A percentile compares a stretch with the other conserved stretches of the same genome.
phyloP scores from a whole-genome alignment of 2,888 invertebrate genomes.

The Nomada lathburiana region DNA sequence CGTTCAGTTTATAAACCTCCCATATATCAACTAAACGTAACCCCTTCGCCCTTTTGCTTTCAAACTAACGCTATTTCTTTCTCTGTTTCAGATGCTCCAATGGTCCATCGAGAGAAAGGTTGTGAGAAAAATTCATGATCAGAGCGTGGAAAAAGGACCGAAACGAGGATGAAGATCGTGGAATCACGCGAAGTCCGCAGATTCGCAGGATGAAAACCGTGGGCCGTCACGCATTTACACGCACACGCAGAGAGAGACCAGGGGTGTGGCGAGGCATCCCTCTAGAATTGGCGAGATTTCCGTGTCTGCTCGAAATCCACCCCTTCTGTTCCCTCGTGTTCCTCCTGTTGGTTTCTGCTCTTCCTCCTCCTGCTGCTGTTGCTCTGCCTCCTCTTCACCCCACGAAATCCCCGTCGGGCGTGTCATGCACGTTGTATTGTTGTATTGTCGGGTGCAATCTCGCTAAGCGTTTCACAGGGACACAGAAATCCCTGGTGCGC shows the following conservation, averaged over 20 bases:
- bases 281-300: slow-evolving; percentile 84
- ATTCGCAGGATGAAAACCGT: slow-evolving; percentile 51
- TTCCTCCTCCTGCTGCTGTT: slow-evolving; percentile 58
- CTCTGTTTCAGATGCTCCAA: background rate
- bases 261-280: slow-evolving; percentile 81
- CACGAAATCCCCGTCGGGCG: slow-evolving; percentile 81
- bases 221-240: slow-evolving; percentile 36
- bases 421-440: slow-evolving; percentile 83
- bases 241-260: slow-evolving; percentile 32
- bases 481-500: slow-evolving; percentile 75
- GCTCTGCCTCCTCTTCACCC: slow-evolving; percentile 53
- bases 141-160: slow-evolving; percentile 1
- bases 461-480: slow-evolving; percentile 83
- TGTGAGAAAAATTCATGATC: slow-evolving; percentile 27
- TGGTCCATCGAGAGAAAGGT: no score
- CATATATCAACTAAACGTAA: slow-evolving; percentile 7
- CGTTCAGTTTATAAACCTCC: slow-evolving; percentile 34
- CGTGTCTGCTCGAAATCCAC: slow-evolving; percentile 77
- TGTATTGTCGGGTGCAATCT: slow-evolving; percentile 84
- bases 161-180: slow-evolving; percentile 54
- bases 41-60: background rate
- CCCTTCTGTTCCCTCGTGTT: slow-evolving; percentile 51
- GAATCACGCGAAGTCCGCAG: slow-evolving; percentile 24
- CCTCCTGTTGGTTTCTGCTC: slow-evolving; percentile 41
- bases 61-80: background rate